Evolutionary conservation across 2,797 vertebrate genomes (phyloP).

Genomic region (Aulostomus chinensis): DNA sequence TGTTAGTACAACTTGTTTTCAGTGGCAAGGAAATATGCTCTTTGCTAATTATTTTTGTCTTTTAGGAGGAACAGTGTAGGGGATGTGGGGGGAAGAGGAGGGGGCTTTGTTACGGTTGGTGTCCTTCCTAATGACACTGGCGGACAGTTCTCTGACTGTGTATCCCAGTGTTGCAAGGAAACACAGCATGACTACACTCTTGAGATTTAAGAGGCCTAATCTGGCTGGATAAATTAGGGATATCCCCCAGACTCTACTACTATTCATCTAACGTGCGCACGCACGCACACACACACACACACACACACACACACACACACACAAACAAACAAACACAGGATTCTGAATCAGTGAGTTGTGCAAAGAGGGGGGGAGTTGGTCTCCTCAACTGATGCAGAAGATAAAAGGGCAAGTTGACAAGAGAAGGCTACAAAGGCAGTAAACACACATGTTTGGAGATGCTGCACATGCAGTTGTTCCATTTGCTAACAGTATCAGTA

Average conservation of each 20-base stretch:
- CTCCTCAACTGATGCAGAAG: slow-evolving; percentile 49
- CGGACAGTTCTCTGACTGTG: slow-evolving; percentile 56
- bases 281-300: slow-evolving; percentile 22
- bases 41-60: slow-evolving; percentile 74
- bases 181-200: slow-evolving; percentile 63
- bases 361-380: slow-evolving; percentile 41
- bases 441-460: too few relatives aligned
- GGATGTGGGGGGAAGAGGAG: slow-evolving; percentile 27
- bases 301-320: slow-evolving; percentile 14
- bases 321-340: slow-evolving; percentile 23
- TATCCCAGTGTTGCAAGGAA: slow-evolving; percentile 68
- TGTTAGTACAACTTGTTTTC: slow-evolving; percentile 53
- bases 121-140: slow-evolving; percentile 28
- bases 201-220: slow-evolving; percentile 78
- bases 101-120: slow-evolving; percentile 18
- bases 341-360: slow-evolving; percentile 51
- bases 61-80: slow-evolving; percentile 27
- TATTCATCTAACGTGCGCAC: too few relatives aligned
- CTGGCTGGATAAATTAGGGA: slow-evolving; percentile 75
- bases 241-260: slow-evolving; percentile 74
- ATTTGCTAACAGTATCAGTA: too few relatives aligned
- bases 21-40: slow-evolving; percentile 74
- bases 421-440: slow-evolving; percentile 56
- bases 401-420: slow-evolving; percentile 44
- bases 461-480: too few relatives aligned